A percentile compares a stretch with the other conserved stretches of the same genome.
These are phyloP conservation scores for Chaenodraco wilsoni DNA, from an alignment of 2,797 vertebrate genomes.

Conservation along the genomic window DNA sequence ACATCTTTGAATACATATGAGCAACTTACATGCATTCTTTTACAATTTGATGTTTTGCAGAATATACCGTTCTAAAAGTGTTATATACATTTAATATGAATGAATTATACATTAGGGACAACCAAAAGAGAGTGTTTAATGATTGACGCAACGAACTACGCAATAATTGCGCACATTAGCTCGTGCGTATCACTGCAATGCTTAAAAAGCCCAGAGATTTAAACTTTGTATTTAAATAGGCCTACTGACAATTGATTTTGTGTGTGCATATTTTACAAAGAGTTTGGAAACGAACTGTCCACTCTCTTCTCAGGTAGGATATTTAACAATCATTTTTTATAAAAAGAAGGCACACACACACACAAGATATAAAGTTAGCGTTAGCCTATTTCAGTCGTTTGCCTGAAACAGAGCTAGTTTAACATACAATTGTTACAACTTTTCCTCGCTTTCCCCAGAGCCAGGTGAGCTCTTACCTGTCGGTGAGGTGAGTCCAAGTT, in stretches of 20 bases:
- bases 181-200: not conserved
- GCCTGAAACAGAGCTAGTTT: not conserved
- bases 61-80: too few relatives aligned
- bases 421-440: too few relatives aligned
- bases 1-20: too few relatives aligned
- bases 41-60: too few relatives aligned
- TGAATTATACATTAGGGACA: too few relatives aligned
- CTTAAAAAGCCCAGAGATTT: fast-evolving
- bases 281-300: not conserved
- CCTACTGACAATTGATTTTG: not conserved
- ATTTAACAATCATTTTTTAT: not conserved
- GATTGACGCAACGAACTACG: not conserved
- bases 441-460: not conserved
- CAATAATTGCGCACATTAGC: not conserved
- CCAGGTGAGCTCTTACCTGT: slow-evolving; percentile 75
- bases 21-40: too few relatives aligned
- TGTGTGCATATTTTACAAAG: not conserved
- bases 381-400: not conserved
- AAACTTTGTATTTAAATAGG: not conserved
- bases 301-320: not conserved
- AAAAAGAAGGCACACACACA: slow-evolving; percentile 4
- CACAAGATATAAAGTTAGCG: not conserved
- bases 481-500: slow-evolving; percentile 39
- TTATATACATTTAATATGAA: too few relatives aligned
- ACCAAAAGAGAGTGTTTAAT: not conserved